These are phyloP conservation scores for Meloidogyne chitwoodi DNA, from an alignment of 1,140 invertebrate species.

Conservation along the genomic window DNA sequence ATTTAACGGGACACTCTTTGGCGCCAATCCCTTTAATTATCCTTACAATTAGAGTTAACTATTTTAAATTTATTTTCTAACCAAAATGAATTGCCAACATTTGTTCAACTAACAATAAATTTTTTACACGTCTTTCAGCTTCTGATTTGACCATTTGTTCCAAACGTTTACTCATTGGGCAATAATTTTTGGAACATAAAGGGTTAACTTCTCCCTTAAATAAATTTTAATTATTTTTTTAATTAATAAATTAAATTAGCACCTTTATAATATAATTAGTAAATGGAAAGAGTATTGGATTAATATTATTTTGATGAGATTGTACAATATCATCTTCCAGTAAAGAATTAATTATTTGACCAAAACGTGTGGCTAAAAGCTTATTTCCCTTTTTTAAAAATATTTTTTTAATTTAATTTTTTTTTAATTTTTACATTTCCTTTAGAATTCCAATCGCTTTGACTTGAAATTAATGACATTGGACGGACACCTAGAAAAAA, in stretches of 20 bases:
- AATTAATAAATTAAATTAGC: not conserved
- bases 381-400: not conserved
- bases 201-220: not conserved
- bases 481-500: not conserved
- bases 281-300: not conserved
- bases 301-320: not conserved
- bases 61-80: not conserved
- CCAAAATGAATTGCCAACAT: not conserved
- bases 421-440: not conserved
- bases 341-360: not conserved
- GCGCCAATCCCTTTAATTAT: too few species aligned
- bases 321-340: not conserved
- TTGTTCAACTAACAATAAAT: not conserved
- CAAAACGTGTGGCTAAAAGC: not conserved
- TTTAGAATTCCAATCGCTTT: not conserved
- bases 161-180: not conserved
- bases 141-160: not conserved
- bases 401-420: not conserved
- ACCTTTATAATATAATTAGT: not conserved
- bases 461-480: conserved; percentile 1
- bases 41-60: too few species aligned
- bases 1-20: too few species aligned
- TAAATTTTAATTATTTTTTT: not conserved
- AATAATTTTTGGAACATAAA: not conserved
- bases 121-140: not conserved